Conservation (phyloP, 2,113 vertebrate genomes). For the Canis aureus region DNA sequence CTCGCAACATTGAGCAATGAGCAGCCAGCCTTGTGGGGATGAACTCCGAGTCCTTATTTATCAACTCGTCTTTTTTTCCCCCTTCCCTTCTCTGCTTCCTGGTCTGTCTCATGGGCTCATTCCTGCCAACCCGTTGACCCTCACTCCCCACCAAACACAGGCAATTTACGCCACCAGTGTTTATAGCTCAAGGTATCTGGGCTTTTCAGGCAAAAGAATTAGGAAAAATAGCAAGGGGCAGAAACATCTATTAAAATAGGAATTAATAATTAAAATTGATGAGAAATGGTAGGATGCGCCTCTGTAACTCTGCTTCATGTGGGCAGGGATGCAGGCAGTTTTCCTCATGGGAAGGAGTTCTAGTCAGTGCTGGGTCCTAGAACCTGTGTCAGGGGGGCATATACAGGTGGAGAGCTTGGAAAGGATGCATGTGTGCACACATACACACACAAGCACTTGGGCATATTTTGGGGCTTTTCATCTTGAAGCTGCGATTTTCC, state of each 20-base stretch:
- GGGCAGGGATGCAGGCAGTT: background rate
- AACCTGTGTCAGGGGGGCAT: background rate
- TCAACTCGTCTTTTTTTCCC: slow-evolving; percentile 59
- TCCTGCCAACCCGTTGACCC: slow-evolving; percentile 63
- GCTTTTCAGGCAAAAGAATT: slow-evolving; percentile 57
- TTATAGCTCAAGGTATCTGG: slow-evolving; percentile 55
- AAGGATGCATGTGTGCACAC: background rate
- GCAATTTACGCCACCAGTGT: slow-evolving; percentile 51
- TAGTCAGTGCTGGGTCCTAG: background rate
- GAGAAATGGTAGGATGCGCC: background rate
- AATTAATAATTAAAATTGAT: slow-evolving; percentile 62
- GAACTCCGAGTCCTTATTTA: slow-evolving; percentile 78
- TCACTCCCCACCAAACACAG: slow-evolving; percentile 42
- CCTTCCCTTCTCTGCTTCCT: slow-evolving; percentile 52
- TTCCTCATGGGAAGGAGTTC: slow-evolving; percentile 9
- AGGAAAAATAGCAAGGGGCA: background rate
- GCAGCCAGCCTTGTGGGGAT: slow-evolving; percentile 81
- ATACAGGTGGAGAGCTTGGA: background rate
- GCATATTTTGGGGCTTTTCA: slow-evolving; percentile 16
- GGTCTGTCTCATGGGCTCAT: slow-evolving; percentile 65
- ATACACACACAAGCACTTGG: background rate
- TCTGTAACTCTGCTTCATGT: background rate
- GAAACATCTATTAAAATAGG: slow-evolving; percentile 33
- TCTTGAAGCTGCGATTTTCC: slow-evolving; percentile 54
- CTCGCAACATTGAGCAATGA: slow-evolving; percentile 80